Percentiles rank a stretch among this genome's conserved stretches.
These are phyloP conservation scores for Astreopora myriophthalma DNA, from an alignment of 64 coral and sea anemone genomes.

Conservation along the genomic window DNA sequence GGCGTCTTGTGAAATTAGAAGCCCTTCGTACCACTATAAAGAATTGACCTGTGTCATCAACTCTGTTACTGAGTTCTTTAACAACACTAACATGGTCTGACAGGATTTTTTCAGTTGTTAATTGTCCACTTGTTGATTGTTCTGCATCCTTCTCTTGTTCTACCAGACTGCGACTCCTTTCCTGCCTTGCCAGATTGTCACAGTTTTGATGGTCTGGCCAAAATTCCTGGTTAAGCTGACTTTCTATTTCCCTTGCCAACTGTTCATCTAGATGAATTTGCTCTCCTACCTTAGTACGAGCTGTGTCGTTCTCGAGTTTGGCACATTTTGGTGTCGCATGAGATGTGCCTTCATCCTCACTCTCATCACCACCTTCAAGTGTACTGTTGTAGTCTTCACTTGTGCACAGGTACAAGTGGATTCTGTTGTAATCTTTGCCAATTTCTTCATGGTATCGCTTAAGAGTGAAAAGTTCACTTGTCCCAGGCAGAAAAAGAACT, in stretches of 20 bases:
- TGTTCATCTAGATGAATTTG: not conserved
- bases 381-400: slow-evolving; percentile 60
- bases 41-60: not conserved
- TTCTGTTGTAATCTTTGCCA: slow-evolving; percentile 76
- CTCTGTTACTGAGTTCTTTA: not conserved
- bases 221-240: not conserved
- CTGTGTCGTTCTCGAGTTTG: slow-evolving; percentile 2
- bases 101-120: slow-evolving; percentile 6
- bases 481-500: slow-evolving; percentile 67
- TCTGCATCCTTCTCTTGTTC: not conserved
- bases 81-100: slow-evolving; percentile 9
- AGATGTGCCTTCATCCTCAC: not conserved
- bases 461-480: slow-evolving; percentile 13
- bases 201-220: not conserved
- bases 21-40: not conserved
- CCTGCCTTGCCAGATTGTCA: not conserved
- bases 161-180: not conserved
- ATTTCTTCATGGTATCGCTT: slow-evolving; percentile 66
- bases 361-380: slow-evolving; percentile 5
- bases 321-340: not conserved
- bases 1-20: not conserved
- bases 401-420: slow-evolving; percentile 62
- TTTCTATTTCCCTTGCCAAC: slow-evolving; percentile 2
- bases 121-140: not conserved
- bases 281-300: not conserved